Evolutionary conservation across 2,888 invertebrate species (phyloP).

Genomic region (Cephus runcator): DNA sequence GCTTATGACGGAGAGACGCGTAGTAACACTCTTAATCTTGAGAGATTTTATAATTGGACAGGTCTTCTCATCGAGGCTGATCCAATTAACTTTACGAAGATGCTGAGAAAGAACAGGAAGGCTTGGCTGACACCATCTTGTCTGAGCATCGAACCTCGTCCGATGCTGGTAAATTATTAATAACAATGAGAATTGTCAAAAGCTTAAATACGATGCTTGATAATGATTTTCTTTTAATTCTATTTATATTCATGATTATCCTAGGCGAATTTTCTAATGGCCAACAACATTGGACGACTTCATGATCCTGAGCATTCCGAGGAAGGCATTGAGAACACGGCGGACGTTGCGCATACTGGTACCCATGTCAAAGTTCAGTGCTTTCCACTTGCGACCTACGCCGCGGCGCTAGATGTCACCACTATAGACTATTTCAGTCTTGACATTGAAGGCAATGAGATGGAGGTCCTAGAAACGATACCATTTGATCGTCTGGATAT

Average conservation of each 20-base stretch:
- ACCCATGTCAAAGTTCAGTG: constrained; percentile 66
- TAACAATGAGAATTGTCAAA: constrained; percentile 2
- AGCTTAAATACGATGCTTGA: not conserved
- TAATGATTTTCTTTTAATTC: constrained; percentile 1
- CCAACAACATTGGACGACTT: constrained; percentile 63
- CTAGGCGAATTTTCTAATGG: constrained; percentile 64
- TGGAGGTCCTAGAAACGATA: constrained; percentile 67
- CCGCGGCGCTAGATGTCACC: constrained; percentile 66
- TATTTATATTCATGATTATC: constrained; percentile 20
- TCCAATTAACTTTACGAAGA: constrained; percentile 65
- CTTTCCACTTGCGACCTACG: constrained; percentile 67
- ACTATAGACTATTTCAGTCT: constrained; percentile 69
- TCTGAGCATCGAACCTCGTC: constrained; percentile 61
- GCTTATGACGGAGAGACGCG: constrained; percentile 69
- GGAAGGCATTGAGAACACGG: constrained; percentile 29
- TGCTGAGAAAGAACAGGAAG: constrained; percentile 64
- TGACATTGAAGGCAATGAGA: constrained; percentile 69
- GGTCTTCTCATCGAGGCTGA: constrained; percentile 69
- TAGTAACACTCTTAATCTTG: constrained; percentile 68
- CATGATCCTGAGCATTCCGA: constrained; percentile 37
- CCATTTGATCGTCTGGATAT: constrained; percentile 67
- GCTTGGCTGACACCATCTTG: constrained; percentile 67
- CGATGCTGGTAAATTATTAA: constrained; percentile 57
- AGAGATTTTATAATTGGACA: constrained; percentile 65
- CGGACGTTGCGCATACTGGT: constrained; percentile 44